A percentile compares a stretch with the other conserved stretches of the same genome.
Evolutionary conservation across 2,113 vertebrate species (phyloP).

Genomic region (Oncorhynchus keta): DNA sequence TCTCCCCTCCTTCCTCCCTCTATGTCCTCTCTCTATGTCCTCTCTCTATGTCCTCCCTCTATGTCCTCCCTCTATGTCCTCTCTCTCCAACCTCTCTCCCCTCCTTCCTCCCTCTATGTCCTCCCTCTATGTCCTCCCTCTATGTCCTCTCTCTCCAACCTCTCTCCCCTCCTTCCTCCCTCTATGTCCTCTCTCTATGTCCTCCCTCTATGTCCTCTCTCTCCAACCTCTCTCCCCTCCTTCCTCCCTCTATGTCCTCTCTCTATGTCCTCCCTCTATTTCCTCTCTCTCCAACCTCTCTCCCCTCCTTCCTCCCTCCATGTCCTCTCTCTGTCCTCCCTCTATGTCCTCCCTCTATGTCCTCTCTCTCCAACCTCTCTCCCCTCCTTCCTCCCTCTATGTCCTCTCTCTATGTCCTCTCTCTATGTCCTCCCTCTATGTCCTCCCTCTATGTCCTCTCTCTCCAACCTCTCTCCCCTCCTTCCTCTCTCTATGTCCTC

Average conservation of each 20-base stretch:
- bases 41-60: not conserved
- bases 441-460: too few relatives aligned
- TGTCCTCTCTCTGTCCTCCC: too few relatives aligned
- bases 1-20: not conserved
- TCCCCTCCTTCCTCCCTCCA: not conserved
- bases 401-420: too few relatives aligned
- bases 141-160: not conserved
- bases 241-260: constrained; percentile 9
- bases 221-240: not conserved
- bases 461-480: too few relatives aligned
- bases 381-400: not conserved
- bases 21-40: not conserved
- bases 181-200: too few relatives aligned
- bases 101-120: constrained; percentile 1
- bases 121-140: too few relatives aligned
- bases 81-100: not conserved
- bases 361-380: too few relatives aligned
- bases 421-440: too few relatives aligned
- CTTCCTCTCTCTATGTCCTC: too few relatives aligned
- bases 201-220: not conserved
- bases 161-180: not conserved
- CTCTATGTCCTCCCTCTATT: constrained; percentile 1
- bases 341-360: constrained; percentile 2
- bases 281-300: too few relatives aligned
- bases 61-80: not conserved